Evolutionary conservation across 2,888 invertebrate species (phyloP).

Genomic region (Caenorhabditis parvicauda): DNA sequence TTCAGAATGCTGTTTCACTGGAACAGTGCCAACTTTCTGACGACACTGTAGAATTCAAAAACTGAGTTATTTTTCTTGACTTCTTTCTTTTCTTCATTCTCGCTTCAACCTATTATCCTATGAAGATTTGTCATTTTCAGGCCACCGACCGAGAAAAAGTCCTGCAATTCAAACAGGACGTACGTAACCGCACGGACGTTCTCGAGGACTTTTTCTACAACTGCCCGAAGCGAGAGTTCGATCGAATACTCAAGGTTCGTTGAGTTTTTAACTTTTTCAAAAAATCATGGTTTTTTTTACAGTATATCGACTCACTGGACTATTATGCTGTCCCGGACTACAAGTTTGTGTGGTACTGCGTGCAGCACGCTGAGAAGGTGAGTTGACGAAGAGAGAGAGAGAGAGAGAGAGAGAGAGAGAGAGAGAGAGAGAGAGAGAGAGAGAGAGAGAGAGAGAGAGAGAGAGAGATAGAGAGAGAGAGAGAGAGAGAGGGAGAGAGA

Average conservation of each 20-base stretch:
- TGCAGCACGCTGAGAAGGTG: slow-evolving; percentile 40
- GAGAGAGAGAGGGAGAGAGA: slow-evolving; percentile 2
- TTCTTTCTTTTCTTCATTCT: too few relatives aligned
- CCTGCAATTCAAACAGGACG: slow-evolving; percentile 38
- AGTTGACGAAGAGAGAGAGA: too few relatives aligned
- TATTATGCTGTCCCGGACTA: slow-evolving; percentile 52
- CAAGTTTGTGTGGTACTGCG: slow-evolving; percentile 39
- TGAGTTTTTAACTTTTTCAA: background rate
- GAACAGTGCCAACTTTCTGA: too few relatives aligned
- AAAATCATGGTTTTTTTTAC: slow-evolving; percentile 11
- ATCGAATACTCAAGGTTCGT: slow-evolving; percentile 19
- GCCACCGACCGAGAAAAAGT: slow-evolving; percentile 42
- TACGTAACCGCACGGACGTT: slow-evolving; percentile 17
- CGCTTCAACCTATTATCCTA: too few relatives aligned
- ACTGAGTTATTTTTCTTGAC: too few relatives aligned
- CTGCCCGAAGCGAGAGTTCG: slow-evolving; percentile 36
- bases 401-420: too few relatives aligned
- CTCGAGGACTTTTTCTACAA: slow-evolving; percentile 31
- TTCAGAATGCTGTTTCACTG: too few relatives aligned
- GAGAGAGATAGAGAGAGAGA: background rate
- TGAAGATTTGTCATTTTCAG: too few relatives aligned
- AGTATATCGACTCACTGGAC: slow-evolving; percentile 41
- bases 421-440: too few relatives aligned
- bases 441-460: background rate
- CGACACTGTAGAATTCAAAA: too few relatives aligned